phyloP scores from a whole-genome alignment of 2,113 vertebrate species.

The Nothocercus nigrocapillus region DNA sequence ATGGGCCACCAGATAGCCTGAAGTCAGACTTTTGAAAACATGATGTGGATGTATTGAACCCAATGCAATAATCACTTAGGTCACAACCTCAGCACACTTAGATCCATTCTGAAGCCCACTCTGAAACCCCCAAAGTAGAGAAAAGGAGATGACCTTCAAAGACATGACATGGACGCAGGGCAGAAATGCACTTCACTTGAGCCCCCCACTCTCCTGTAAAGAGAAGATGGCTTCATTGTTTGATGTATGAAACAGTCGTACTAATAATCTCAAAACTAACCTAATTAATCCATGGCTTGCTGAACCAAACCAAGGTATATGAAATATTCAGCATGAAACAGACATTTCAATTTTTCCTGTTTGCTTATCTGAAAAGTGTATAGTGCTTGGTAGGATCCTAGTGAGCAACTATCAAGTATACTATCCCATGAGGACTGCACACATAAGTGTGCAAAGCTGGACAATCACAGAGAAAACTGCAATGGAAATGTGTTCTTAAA shows the following conservation, averaged over 20 bases:
- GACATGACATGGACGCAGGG: neutral
- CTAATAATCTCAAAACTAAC: neutral
- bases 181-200: neutral
- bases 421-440: neutral
- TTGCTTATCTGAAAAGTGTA: neutral
- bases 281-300: neutral
- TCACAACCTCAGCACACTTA: neutral
- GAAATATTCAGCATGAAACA: neutral
- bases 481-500: neutral
- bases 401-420: neutral
- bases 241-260: neutral
- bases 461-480: neutral
- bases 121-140: neutral
- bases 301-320: slow-evolving; percentile 9
- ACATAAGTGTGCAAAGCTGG: neutral
- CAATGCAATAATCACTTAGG: neutral
- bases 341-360: neutral
- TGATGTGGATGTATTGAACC: neutral
- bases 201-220: neutral
- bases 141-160: neutral
- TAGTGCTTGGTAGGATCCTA: neutral
- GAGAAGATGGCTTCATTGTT: neutral
- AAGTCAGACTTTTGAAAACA: neutral
- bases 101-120: neutral
- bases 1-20: neutral